Base-by-base conservation (phyloP, 2,797 vertebrate species). In the Chromobotia macracanthus region DNA sequence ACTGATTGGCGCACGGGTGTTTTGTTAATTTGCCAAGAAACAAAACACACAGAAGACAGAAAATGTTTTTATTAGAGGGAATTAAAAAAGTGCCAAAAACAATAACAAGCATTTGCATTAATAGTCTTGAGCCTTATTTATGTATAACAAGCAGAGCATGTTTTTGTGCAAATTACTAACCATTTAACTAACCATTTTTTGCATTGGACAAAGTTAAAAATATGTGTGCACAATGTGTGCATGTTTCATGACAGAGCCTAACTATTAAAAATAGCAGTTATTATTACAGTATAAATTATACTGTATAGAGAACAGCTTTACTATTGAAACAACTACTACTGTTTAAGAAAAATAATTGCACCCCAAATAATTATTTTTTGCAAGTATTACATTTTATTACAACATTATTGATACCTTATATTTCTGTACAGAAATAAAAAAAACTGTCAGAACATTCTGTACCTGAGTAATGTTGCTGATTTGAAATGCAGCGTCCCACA, bases 1-100 rank as follows among this genome's bases (percentile, higher is more conserved):
- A 64, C 80, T 81, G 84, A 85, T 80, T 79, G 79, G 84, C 58
- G 31, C 48, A 9, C 5, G 11, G 3, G 15, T n/a, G 19, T 75
- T 44, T 8, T 66, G 50, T 53, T 66, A 44, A 56, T 56, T 50
- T 76, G 58, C 50, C 74, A 66, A 67, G 35, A 66, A 56, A 55
- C 8, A 12, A 7, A 65, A 55, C 51, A 15, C 31, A 41, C 10
- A 53, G 12, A 23, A 41, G 13, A 75, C 19, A 44, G n/a, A n/a
- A n/a, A 44, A 19, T 12, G 5, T 58, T n/a, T 25, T 60, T 60
- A 60, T 31, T 28, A 25, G 4, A 41, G 56, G 21, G 23, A 19
- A 13, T 56, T 10, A 25, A 25, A 58, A 60, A 7, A 1, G 23
- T 31, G 50, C 21, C 50, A 66, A 76, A 35, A 41, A 55, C 21